Conservation (phyloP, 2,113 vertebrate species). For the Gnathonemus longibarbis region DNA sequence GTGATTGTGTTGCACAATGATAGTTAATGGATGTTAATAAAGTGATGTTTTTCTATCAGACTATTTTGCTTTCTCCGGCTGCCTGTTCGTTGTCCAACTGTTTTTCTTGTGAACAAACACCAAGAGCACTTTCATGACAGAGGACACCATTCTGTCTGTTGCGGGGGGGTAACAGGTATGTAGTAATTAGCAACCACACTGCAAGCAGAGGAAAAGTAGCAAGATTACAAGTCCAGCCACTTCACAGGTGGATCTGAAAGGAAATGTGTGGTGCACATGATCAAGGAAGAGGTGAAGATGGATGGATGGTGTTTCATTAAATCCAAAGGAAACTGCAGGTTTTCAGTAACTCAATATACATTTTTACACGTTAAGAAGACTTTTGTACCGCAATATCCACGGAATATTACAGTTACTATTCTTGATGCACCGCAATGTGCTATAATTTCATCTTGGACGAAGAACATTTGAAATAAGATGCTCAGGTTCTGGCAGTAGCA, state of each 20-base stretch:
- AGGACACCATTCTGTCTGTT: background rate
- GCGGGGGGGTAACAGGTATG: background rate
- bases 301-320: background rate
- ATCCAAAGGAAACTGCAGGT: background rate
- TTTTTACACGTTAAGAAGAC: background rate
- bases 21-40: conserved; percentile 8
- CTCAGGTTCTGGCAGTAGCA: background rate
- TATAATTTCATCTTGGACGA: background rate
- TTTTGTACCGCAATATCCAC: background rate
- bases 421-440: background rate
- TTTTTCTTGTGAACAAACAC: background rate
- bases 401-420: background rate
- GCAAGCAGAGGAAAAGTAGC: background rate
- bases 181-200: background rate
- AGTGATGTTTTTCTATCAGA: background rate
- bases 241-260: background rate
- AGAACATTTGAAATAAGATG: background rate
- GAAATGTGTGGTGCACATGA: background rate
- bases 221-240: background rate
- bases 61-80: background rate
- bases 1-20: conserved; percentile 11
- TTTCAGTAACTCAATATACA: background rate
- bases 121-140: background rate
- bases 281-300: background rate
- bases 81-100: background rate